phyloP scores from a whole-genome alignment of 2,113 vertebrate genomes.

The Pao palembangensis region DNA sequence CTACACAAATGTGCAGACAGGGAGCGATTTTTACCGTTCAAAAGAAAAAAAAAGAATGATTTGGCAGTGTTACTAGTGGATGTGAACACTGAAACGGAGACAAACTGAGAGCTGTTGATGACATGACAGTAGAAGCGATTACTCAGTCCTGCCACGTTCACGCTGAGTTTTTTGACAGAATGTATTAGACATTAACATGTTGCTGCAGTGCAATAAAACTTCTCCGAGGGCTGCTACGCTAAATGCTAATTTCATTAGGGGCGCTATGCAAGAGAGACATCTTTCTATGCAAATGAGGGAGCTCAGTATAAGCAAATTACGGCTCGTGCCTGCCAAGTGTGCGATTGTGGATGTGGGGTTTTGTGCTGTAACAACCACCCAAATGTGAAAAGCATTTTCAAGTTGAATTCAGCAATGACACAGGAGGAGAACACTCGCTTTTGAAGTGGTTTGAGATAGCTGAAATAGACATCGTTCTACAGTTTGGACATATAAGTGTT shows the following conservation, averaged over 20 bases:
- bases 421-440: neutral
- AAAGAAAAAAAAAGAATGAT: neutral
- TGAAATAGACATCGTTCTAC: too few species aligned
- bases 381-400: slow-evolving; percentile 27
- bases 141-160: slow-evolving; percentile 29
- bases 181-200: slow-evolving; percentile 58
- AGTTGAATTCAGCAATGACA: slow-evolving; percentile 23
- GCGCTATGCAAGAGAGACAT: slow-evolving; percentile 59
- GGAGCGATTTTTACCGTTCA: slow-evolving; percentile 12
- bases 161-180: slow-evolving; percentile 32
- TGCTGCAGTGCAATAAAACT: slow-evolving; percentile 37
- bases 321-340: slow-evolving; percentile 52
- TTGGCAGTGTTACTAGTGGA: slow-evolving; percentile 3
- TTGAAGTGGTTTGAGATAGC: too few species aligned
- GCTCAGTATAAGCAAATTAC: slow-evolving; percentile 58
- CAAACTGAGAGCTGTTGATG: neutral
- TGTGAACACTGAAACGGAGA: neutral
- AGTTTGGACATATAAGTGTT: too few species aligned
- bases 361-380: slow-evolving; percentile 41
- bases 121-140: slow-evolving; percentile 2
- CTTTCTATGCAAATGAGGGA: slow-evolving; percentile 68
- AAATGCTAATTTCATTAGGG: slow-evolving; percentile 69
- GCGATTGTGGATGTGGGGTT: slow-evolving; percentile 50
- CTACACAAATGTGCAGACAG: neutral
- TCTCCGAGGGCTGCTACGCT: slow-evolving; percentile 35